phyloP scores from a whole-genome alignment of 2,888 invertebrate genomes.

The Melieria crassipennis region DNA sequence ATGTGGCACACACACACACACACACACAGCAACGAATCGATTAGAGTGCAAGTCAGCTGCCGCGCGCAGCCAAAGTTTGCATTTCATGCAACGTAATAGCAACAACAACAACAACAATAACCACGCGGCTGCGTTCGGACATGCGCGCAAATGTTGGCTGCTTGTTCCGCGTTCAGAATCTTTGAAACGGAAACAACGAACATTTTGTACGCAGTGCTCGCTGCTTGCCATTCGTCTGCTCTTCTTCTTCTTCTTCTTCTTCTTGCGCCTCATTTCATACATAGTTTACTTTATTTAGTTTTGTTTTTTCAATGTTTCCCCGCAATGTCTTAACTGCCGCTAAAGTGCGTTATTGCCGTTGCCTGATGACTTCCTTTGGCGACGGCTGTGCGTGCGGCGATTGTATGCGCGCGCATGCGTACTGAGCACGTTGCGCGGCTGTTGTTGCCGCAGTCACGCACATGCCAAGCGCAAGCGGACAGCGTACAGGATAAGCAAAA shows the following conservation, averaged over 20 bases:
- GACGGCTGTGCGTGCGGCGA: conserved; percentile 22
- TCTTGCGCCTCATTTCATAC: conserved; percentile 42
- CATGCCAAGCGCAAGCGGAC: not conserved
- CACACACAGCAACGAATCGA: conserved; percentile 18
- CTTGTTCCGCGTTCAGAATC: not conserved
- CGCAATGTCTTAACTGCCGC: not conserved
- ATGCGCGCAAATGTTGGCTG: not conserved
- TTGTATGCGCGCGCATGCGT: conserved; percentile 46
- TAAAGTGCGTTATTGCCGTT: conserved; percentile 14
- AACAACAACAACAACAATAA: too few relatives aligned
- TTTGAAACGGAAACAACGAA: conserved; percentile 63
- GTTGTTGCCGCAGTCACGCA: not conserved
- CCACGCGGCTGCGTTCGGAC: not conserved
- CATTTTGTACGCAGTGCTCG: conserved; percentile 36
- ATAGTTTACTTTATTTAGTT: too few relatives aligned
- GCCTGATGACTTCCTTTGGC: too few relatives aligned
- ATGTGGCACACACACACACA: not conserved
- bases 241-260: conserved; percentile 55
- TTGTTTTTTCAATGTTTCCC: too few relatives aligned
- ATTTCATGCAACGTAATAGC: too few relatives aligned
- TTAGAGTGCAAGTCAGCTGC: conserved; percentile 35
- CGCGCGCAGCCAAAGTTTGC: not conserved
- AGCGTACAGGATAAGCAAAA: conserved; percentile 25
- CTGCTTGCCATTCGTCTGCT: conserved; percentile 47
- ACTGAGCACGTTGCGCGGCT: not conserved